A percentile compares a stretch with the other conserved stretches of the same genome.
Conservation (phyloP, 2,113 vertebrate species). For the Notarius lentiginosus region DNA sequence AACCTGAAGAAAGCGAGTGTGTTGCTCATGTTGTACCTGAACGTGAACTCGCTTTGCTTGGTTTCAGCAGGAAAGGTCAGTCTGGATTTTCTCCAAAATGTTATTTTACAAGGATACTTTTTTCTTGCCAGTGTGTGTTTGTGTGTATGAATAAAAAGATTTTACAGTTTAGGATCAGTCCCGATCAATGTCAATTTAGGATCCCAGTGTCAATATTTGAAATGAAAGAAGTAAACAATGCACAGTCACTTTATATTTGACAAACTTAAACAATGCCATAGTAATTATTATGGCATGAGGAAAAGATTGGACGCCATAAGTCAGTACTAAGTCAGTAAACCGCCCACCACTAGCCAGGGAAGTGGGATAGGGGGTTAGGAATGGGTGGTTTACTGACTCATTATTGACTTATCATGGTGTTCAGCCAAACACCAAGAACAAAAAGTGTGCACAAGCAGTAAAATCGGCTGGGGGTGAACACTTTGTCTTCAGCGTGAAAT, state of each 20-base stretch:
- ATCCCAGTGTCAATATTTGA: neutral
- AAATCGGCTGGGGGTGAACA: too few relatives aligned
- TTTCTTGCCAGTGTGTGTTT: neutral
- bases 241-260: neutral
- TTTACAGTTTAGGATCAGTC: neutral
- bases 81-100: neutral
- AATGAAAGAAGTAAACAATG: neutral
- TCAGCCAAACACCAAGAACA: too few relatives aligned
- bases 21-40: constrained; percentile 54
- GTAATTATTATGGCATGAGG: neutral
- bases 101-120: neutral
- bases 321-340: neutral
- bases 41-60: constrained; percentile 45
- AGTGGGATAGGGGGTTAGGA: too few relatives aligned
- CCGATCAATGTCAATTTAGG: too few relatives aligned
- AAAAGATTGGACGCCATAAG: neutral
- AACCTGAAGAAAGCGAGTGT: constrained; percentile 47
- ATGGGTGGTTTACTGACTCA: too few relatives aligned
- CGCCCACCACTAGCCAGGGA: too few relatives aligned
- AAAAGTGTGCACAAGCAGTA: too few relatives aligned
- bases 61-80: constrained; percentile 45
- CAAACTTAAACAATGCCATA: neutral
- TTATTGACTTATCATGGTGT: too few relatives aligned
- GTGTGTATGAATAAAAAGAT: neutral
- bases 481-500: too few relatives aligned